phyloP scores from a whole-genome alignment of 2,113 vertebrate genomes.

The Peromyscus leucopus region DNA sequence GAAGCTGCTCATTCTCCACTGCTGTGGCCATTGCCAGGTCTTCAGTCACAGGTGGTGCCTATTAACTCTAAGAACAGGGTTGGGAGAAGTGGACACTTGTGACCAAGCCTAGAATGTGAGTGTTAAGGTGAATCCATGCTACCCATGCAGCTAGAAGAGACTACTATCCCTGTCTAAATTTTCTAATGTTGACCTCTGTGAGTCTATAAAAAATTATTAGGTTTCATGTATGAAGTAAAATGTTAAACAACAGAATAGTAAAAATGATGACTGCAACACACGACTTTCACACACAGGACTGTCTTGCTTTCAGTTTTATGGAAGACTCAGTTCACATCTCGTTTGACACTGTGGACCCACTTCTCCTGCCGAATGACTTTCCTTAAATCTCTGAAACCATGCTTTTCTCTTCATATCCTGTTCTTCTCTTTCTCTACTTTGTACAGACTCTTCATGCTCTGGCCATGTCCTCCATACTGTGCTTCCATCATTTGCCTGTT shows the following conservation, averaged over 20 bases:
- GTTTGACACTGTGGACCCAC: neutral
- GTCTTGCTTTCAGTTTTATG: neutral
- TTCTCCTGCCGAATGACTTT: neutral
- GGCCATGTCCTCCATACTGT: neutral
- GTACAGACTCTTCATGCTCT: neutral
- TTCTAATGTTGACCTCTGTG: neutral
- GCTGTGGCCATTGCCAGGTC: neutral
- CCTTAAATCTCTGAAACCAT: neutral
- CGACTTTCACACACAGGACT: neutral
- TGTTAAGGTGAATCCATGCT: neutral
- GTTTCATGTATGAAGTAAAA: neutral
- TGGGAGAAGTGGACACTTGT: neutral
- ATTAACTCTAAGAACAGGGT: neutral
- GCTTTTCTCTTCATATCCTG: neutral
- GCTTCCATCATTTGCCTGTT: neutral
- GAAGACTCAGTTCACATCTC: neutral
- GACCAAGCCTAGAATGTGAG: neutral
- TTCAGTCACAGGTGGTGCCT: accelerated
- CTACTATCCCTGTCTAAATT: neutral
- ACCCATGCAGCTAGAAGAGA: neutral
- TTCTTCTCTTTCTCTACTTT: neutral
- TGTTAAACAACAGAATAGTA: neutral
- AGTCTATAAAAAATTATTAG: neutral
- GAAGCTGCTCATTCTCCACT: neutral
- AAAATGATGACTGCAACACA: neutral